Evolutionary conservation across 2,113 vertebrate genomes (phyloP), one percentile per base, ranked within the genome.

Genomic region (Vidua macroura): DNA sequence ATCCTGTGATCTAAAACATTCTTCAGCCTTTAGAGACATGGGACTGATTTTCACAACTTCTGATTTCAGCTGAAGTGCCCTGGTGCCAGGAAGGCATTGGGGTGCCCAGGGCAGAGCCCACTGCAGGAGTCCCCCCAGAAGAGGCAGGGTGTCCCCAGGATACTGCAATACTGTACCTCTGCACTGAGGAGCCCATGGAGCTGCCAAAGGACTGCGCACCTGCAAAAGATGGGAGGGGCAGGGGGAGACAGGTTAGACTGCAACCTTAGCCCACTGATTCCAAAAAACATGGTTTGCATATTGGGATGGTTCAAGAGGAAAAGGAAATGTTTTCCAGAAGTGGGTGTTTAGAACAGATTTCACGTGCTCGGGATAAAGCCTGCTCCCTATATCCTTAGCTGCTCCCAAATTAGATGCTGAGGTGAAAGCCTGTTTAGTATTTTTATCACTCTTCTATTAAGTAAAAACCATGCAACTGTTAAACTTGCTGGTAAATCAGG

Each of bases 151-250:
- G 69, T 18, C 35, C 58, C 76, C 56, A 41, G 33, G 37, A 37
- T 18, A 17, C 7, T 58, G 58, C n/a, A 35, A 74, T 31, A 60
- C 77, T 76, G 88, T 96, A 99, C 99, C 99, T 99, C 96, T 99
- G 98, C 13, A 98, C 97, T 4, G 99, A 97, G 17, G 98, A 98
- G 68, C 97, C 98, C 30, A 97, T 73, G 76, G 97, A 94, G 92
- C 93, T 89, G 41, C 97, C 94, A 35, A 98, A 98, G 0, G 97
- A 93, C 68, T 98, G 98, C 5, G 98, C 89, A 93, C 97, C 99
- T 99, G 96, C 27, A 98, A 97, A 76, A 98, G 76, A 84, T 31
- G 0, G 81, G 51, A 96, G 70, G 56, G 73, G 41, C 5, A 2
- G 35, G 43, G 59, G 25, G 52, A 7, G 60, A 92, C 66, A 59